A percentile compares a stretch with the other conserved stretches of the same genome.
These are phyloP conservation scores for Philotrypesis tridentata DNA, from an alignment of 1,140 invertebrate genomes.

Conservation along the genomic window DNA sequence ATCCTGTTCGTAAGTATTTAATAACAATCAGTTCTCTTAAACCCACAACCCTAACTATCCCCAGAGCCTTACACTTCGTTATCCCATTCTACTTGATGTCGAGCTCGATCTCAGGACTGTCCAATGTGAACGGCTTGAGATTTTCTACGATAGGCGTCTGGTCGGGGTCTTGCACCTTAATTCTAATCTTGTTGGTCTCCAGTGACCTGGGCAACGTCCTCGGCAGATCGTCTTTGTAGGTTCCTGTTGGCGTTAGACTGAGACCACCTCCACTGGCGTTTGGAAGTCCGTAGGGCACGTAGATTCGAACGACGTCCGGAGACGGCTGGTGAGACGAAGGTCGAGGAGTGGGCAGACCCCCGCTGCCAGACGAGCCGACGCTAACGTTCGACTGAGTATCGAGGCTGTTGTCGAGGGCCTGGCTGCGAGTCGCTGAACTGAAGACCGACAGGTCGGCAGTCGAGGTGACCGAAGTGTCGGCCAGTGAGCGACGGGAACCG, in stretches of 20 bases:
- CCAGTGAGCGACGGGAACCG: conserved; percentile 84
- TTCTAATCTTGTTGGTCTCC: conserved; percentile 76
- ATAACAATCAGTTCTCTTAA: background rate
- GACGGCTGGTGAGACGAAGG: conserved; percentile 78
- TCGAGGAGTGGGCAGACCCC: conserved; percentile 79
- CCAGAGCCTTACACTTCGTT: background rate
- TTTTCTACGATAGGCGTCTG: conserved; percentile 82
- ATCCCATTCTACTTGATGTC: conserved; percentile 69
- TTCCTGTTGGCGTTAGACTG: background rate
- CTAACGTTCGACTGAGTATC: conserved; percentile 84
- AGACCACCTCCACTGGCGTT: conserved; percentile 49
- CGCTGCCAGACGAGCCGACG: conserved; percentile 76
- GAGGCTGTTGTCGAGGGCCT: conserved; percentile 82
- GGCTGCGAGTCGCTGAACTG: conserved; percentile 82
- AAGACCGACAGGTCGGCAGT: conserved; percentile 87
- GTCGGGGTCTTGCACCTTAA: conserved; percentile 79
- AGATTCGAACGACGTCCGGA: conserved; percentile 84
- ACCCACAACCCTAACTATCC: background rate
- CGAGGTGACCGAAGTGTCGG: conserved; percentile 88
- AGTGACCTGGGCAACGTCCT: conserved; percentile 70
- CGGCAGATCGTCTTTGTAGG: conserved; percentile 75
- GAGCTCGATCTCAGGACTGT: conserved; percentile 73
- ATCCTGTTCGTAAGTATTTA: background rate
- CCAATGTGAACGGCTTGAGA: conserved; percentile 76
- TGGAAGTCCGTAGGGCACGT: conserved; percentile 80